A percentile compares a stretch with the other conserved stretches of the same genome.
phyloP scores from a whole-genome alignment of 30 jellyfish, hydroid and myxozoan species.

The Aurelia sp. region DNA sequence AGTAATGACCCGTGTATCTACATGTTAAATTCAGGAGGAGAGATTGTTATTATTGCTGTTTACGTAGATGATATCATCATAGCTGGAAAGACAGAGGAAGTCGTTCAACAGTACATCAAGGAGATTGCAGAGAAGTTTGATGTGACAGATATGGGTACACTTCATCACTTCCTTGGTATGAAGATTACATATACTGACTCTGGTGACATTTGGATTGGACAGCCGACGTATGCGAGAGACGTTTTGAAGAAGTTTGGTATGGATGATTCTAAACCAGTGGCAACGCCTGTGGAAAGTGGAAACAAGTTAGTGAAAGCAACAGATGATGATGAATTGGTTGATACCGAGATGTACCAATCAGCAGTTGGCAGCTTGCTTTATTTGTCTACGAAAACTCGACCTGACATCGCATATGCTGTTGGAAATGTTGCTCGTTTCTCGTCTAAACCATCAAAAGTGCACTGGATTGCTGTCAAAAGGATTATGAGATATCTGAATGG shows the following conservation, averaged over 20 bases:
- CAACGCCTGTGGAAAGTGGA: conserved; percentile 40
- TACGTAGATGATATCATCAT: conserved; percentile 65
- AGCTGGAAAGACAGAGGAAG: conserved; percentile 31
- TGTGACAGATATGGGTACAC: conserved; percentile 60
- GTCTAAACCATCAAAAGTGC: conserved; percentile 36
- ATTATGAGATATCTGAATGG: conserved; percentile 73
- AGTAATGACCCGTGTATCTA: conserved; percentile 48
- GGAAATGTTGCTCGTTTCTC: conserved; percentile 38
- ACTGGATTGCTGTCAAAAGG: conserved; percentile 74
- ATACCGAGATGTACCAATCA: conserved; percentile 50
- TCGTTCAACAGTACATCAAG: conserved; percentile 14
- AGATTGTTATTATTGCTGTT: conserved; percentile 36
- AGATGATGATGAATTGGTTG: conserved; percentile 5
- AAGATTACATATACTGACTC: background rate
- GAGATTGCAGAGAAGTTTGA: conserved; percentile 22
- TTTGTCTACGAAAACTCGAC: conserved; percentile 47
- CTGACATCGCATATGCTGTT: conserved; percentile 72
- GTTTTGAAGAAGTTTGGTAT: conserved; percentile 36
- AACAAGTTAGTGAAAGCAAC: conserved; percentile 27
- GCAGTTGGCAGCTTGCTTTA: conserved; percentile 65
- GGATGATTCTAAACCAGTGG: conserved; percentile 43
- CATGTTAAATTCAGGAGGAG: background rate
- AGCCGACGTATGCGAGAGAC: background rate
- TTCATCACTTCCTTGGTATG: conserved; percentile 61
- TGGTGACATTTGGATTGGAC: conserved; percentile 40